Evolutionary conservation across 2,888 invertebrate species (phyloP).

Genomic region (Philopedon plagiatum): DNA sequence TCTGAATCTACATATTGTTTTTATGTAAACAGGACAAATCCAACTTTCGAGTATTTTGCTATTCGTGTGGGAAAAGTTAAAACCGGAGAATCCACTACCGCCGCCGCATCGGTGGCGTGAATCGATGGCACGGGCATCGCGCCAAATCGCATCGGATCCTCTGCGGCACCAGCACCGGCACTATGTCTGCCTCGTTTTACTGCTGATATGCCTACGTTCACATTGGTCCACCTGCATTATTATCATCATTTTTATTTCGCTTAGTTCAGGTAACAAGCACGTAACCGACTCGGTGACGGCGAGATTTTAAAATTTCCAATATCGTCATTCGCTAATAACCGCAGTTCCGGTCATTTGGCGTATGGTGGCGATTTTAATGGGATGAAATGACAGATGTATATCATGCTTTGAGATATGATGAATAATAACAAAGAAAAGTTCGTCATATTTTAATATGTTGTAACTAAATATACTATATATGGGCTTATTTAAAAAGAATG

Average conservation of each 20-base stretch:
- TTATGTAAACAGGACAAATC: background rate
- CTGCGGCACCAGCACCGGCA: slow-evolving; percentile 25
- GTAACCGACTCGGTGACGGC: no score
- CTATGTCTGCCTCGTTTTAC: background rate
- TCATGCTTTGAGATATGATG: background rate
- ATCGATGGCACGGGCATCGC: slow-evolving; percentile 23
- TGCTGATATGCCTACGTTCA: slow-evolving; percentile 8
- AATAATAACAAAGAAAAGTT: no score
- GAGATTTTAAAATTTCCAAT: background rate
- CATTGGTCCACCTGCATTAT: slow-evolving; percentile 6
- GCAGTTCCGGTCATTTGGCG: no score
- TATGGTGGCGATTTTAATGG: no score
- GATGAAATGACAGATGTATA: background rate
- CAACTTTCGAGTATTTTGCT: background rate
- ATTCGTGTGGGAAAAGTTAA: background rate
- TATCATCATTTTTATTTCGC: background rate
- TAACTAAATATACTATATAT: no score
- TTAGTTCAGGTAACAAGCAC: slow-evolving; percentile 5
- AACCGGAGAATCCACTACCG: background rate
- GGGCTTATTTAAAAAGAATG: no score
- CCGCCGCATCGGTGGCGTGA: slow-evolving; percentile 15
- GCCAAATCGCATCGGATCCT: slow-evolving; percentile 22
- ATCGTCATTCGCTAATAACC: no score
- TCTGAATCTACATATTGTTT: no score
- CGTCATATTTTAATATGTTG: no score